Base-by-base conservation (phyloP, 1,140 invertebrate species). In the Elymnias hypermnestra region DNA sequence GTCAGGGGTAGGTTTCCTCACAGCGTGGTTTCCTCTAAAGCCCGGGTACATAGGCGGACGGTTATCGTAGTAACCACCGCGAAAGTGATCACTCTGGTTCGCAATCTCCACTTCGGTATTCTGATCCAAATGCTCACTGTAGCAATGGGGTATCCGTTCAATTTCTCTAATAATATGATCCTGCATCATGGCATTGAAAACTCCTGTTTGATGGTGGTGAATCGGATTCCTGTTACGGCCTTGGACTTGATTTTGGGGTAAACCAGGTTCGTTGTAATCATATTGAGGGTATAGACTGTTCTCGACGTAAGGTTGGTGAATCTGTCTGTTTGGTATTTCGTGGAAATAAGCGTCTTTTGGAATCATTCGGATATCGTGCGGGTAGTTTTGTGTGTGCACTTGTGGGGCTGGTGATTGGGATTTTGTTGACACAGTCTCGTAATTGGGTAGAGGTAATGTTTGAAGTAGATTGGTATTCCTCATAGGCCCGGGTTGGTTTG, bases 331-430 rank as follows among this genome's bases (percentile, higher is more conserved):
- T 0, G 88, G 86, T 39, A 89, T 83, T 19, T 89, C 88, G 44
- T 89, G 88, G 50, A 89, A 89, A 57, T 89, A 89, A 2, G 89
- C 89, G 65, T 89, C 88, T 77, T 89, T 89, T 8, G 89, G 89
- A 38, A 89, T 86, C 62, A 75, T 71, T n/a, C 73, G 52, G 36
- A 72, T 44, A 18, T 82, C 73, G 23, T 69, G 64, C 22, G 60
- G 59, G 12, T 82, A 77, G 7, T 54, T 21, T 38, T 66, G 47
- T 37, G 60, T 14, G 19, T 66, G 59, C 3, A 53, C 59, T 63
- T 76, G 76, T n/a, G 65, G 73, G 9, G 82, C 86, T 7, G 87
- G 72, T 0, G 88, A 87, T 18, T 75, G 72, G 1, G 86, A 85
- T 47, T 87, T 83, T 6, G 61, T 72, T 4, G 87, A 84, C 50